Percentiles rank a stretch among this genome's conserved stretches.
phyloP scores from a whole-genome alignment of 2,888 invertebrate genomes.

The Oligia fasciuncula region DNA sequence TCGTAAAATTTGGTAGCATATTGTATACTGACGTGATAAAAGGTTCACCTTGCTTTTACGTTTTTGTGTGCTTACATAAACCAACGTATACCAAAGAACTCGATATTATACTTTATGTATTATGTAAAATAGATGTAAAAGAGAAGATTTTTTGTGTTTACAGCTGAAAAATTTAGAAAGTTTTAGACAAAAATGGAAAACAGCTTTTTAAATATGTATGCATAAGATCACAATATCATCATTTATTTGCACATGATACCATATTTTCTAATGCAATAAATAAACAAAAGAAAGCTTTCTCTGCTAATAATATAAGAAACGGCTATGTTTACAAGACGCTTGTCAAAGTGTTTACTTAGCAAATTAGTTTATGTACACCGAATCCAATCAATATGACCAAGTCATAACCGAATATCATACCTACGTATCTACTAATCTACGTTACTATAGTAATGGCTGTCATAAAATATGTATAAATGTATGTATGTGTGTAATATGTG shows the following conservation, averaged over 20 bases:
- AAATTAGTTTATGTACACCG: slow-evolving; percentile 75
- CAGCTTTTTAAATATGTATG: not conserved
- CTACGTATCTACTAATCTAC: slow-evolving; percentile 21
- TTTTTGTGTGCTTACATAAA: slow-evolving; percentile 16
- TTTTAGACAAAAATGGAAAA: not conserved
- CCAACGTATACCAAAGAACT: slow-evolving; percentile 11
- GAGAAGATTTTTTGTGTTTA: slow-evolving; percentile 8
- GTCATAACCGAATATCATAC: slow-evolving; percentile 43
- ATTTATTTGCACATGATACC: not conserved
- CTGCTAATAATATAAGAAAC: slow-evolving; percentile 64
- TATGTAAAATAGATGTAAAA: slow-evolving; percentile 23
- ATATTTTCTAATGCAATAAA: slow-evolving; percentile 21
- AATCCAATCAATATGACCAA: slow-evolving; percentile 67
- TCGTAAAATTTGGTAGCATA: slow-evolving; percentile 36
- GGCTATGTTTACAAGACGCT: slow-evolving; percentile 73
- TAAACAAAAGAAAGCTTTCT: slow-evolving; percentile 47
- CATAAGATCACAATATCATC: not conserved
- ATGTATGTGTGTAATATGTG: too few species aligned
- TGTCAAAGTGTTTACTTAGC: slow-evolving; percentile 79
- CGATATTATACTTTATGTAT: slow-evolving; percentile 37
- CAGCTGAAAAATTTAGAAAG: not conserved
- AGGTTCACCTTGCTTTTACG: slow-evolving; percentile 16
- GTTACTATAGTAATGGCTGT: slow-evolving; percentile 2
- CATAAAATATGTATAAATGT: slow-evolving; percentile 17
- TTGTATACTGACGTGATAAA: slow-evolving; percentile 1